phyloP scores from a whole-genome alignment of 2,888 invertebrate genomes.

The Danaus chrysippus region DNA sequence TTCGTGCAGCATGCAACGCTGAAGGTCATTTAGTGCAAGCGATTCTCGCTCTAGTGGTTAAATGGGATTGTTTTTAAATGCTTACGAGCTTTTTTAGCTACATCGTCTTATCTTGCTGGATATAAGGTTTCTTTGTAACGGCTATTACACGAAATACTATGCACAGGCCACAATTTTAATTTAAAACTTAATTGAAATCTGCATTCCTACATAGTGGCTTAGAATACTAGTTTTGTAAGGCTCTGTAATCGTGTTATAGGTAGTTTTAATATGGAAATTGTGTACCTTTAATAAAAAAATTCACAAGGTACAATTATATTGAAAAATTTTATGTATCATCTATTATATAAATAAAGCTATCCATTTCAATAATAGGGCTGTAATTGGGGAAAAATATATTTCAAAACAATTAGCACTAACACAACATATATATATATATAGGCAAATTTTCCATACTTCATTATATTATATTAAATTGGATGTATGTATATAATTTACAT shows the following conservation, averaged over 20 bases:
- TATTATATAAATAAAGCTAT: too few species aligned
- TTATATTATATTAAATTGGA: slow-evolving; percentile 19
- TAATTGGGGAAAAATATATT: too few species aligned
- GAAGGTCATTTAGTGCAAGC: slow-evolving; percentile 19
- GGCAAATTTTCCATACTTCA: slow-evolving; percentile 6
- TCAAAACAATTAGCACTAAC: too few species aligned
- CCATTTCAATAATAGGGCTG: too few species aligned
- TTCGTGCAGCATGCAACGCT: slow-evolving; percentile 25
- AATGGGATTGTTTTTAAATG: slow-evolving; percentile 30
- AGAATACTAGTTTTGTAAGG: slow-evolving; percentile 4
- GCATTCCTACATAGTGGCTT: slow-evolving; percentile 22
- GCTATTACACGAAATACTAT: slow-evolving; percentile 26
- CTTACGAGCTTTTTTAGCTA: slow-evolving; percentile 29
- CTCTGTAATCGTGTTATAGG: not conserved
- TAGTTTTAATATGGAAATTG: not conserved
- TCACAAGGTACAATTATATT: too few species aligned
- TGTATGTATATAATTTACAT: slow-evolving; percentile 14
- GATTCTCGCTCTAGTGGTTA: slow-evolving; percentile 25
- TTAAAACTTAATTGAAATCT: slow-evolving; percentile 31
- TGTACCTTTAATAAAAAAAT: too few species aligned
- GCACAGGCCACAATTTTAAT: slow-evolving; percentile 27
- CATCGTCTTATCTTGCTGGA: slow-evolving; percentile 29
- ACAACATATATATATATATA: not conserved
- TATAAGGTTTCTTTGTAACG: slow-evolving; percentile 28
- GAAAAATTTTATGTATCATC: too few species aligned